Conservation (phyloP, 1,140 invertebrate species). For the Drosophila athabasca region DNA sequence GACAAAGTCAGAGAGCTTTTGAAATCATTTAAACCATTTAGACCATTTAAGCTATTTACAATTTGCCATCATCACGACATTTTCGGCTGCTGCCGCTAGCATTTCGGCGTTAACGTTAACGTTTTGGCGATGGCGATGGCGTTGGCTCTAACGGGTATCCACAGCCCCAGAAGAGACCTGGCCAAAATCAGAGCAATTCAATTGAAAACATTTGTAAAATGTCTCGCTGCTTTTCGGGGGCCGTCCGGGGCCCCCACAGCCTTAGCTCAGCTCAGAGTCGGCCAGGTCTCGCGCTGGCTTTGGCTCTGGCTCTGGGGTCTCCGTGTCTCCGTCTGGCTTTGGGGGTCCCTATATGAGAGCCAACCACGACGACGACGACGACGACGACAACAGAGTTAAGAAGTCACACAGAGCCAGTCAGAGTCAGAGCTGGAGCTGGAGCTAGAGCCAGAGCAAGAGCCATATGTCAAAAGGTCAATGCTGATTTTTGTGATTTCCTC, state of each 20-base stretch:
- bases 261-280: no score
- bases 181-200: conserved; percentile 82
- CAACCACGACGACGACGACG: conserved; percentile 40
- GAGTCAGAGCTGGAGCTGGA: not conserved
- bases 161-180: conserved; percentile 34
- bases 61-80: conserved; percentile 83
- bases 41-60: conserved; percentile 83
- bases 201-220: conserved; percentile 83
- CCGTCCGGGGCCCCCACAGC: no score
- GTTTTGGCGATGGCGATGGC: conserved; percentile 40
- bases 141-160: conserved; percentile 53
- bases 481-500: conserved; percentile 75
- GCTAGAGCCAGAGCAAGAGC: conserved; percentile 40
- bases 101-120: conserved; percentile 33
- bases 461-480: conserved; percentile 80
- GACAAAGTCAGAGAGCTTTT: conserved; percentile 67
- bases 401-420: conserved; percentile 55
- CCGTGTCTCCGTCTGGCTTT: conserved; percentile 21
- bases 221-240: conserved; percentile 49
- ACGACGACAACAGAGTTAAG: conserved; percentile 63
- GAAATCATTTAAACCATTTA: conserved; percentile 83
- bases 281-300: not conserved
- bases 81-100: conserved; percentile 67
- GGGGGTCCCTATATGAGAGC: conserved; percentile 52
- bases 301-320: not conserved